These are phyloP conservation scores for Florisuga fusca DNA, from an alignment of 2,797 vertebrate genomes.

Conservation along the genomic window DNA sequence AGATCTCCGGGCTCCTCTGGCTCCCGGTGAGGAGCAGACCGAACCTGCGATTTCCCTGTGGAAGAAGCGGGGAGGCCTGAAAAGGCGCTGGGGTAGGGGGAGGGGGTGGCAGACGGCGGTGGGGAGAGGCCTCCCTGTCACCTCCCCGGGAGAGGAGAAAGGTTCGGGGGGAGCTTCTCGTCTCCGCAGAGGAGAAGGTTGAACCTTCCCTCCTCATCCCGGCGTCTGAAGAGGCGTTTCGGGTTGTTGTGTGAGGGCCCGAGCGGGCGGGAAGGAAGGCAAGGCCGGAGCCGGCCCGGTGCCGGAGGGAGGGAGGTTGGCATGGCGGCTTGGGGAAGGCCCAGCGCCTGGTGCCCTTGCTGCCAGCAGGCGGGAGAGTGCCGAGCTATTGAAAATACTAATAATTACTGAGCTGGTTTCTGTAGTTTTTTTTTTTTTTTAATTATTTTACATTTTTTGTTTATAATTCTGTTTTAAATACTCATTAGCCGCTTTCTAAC, in stretches of 20 bases:
- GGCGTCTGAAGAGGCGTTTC: neutral
- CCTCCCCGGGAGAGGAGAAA: too few relatives aligned
- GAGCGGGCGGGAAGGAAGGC: neutral
- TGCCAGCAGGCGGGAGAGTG: neutral
- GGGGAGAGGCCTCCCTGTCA: neutral
- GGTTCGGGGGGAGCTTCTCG: neutral
- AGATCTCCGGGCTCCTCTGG: neutral
- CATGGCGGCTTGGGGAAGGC: neutral
- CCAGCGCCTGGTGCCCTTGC: neutral
- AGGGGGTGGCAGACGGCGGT: neutral
- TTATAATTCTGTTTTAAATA: neutral
- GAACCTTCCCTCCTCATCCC: neutral
- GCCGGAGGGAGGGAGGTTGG: neutral
- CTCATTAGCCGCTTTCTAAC: accelerated
- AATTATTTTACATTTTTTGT: neutral
- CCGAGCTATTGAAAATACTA: neutral
- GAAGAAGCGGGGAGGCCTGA: neutral
- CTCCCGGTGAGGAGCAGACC: too few relatives aligned
- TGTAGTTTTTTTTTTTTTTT: neutral
- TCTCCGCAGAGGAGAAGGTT: neutral
- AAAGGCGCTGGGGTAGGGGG: neutral
- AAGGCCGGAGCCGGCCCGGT: neutral
- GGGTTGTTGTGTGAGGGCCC: neutral
- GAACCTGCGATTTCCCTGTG: neutral
- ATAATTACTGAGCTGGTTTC: neutral